Percentiles rank a stretch among this genome's conserved stretches.
These are phyloP conservation scores for Oncorhynchus keta DNA, from an alignment of 2,113 vertebrate genomes.

Conservation along the genomic window DNA sequence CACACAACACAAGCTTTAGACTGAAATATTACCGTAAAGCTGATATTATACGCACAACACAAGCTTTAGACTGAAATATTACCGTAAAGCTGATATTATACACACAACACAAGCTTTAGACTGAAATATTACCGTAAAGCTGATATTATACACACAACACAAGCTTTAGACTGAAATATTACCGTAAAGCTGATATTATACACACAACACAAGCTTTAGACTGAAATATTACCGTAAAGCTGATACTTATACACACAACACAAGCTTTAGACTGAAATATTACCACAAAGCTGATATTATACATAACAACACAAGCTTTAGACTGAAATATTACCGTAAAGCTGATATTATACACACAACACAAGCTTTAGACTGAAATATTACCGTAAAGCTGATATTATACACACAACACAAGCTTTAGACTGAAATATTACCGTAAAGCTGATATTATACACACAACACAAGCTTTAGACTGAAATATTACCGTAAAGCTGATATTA, in stretches of 20 bases:
- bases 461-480: not conserved
- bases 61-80: not conserved
- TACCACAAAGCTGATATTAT: too few relatives aligned
- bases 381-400: too few relatives aligned
- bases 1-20: not conserved
- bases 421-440: not conserved
- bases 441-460: not conserved
- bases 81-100: too few relatives aligned
- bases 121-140: not conserved
- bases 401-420: not conserved
- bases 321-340: too few relatives aligned
- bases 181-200: too few relatives aligned
- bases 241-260: not conserved
- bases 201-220: not conserved
- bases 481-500: too few relatives aligned
- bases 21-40: not conserved
- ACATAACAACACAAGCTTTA: too few relatives aligned
- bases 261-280: not conserved
- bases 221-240: not conserved
- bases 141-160: not conserved
- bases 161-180: too few relatives aligned
- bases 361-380: too few relatives aligned
- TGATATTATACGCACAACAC: not conserved
- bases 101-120: too few relatives aligned
- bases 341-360: not conserved